Evolutionary conservation across 2,113 vertebrate species (phyloP), one percentile per base, ranked within the genome.

Genomic region (Chlamydotis undulata): DNA sequence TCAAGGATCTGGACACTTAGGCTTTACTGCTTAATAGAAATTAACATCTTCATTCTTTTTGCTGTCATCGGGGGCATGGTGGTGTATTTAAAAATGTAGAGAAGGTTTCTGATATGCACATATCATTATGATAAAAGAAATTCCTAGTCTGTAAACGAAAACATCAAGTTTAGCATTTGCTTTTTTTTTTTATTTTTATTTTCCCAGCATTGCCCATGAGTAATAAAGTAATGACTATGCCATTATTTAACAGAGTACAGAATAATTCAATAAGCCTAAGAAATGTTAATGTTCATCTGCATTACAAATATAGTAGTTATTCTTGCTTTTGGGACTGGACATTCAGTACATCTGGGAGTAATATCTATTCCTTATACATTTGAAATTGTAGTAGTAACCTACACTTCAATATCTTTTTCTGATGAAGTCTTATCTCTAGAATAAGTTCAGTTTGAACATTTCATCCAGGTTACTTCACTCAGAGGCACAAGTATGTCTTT

Each of bases 321-420:
- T 70, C 6, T 25, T 86, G 14, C 2, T 59, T 74, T 45, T 41
- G 19, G 4, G 28, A 13, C 50, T 65, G 81, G 19, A 26, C 22
- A 33, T 53, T 7, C 5, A 4, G 1, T 37, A 61, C 0, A 0
- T 6, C 17, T 26, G 23, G 10, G 39, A 68, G 12, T 39, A 67
- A 25, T 49, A 11, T 5, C 55, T 22, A 49, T 43, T 81, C 10
- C 11, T 4, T 12, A n/a, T 13, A 18, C 2, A 17, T 52, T 17
- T 68, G 29, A 90, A 90, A 31, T 2, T 57, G 5, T 7, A 65
- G 19, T 17, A 39, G 31, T 14, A 59, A 29, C 15, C 8, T 21
- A 24, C 8, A 6, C 2, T 83, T 87, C 56, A 80, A 10, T 23
- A 4, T 22, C 29, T 52, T 39, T 10, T 69, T 78, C 28, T 74